Evolutionary conservation across 2,113 vertebrate genomes (phyloP).

Genomic region (Prolemur simus): DNA sequence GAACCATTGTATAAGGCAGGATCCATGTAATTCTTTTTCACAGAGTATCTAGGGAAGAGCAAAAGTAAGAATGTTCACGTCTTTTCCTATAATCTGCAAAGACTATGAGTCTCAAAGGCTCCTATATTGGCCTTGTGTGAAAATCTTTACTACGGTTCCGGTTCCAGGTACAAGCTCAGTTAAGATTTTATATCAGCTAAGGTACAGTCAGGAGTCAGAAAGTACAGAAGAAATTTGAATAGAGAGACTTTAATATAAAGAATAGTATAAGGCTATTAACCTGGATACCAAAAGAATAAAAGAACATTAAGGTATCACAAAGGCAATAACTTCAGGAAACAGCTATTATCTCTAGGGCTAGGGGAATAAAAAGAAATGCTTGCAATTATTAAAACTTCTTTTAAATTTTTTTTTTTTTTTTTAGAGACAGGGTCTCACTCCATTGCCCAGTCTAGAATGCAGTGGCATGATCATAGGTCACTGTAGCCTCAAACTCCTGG

Average conservation of each 20-base stretch:
- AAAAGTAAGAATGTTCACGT: neutral
- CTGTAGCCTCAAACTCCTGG: too few relatives aligned
- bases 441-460: too few relatives aligned
- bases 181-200: neutral
- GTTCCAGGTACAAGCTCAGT: neutral
- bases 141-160: neutral
- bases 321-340: neutral
- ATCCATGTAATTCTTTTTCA: neutral
- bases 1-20: neutral
- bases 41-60: neutral
- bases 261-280: neutral
- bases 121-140: neutral
- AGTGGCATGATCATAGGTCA: too few relatives aligned
- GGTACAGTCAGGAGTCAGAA: neutral
- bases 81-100: constrained; percentile 12
- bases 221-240: constrained; percentile 16
- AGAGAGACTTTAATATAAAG: neutral
- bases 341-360: neutral
- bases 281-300: neutral
- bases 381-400: neutral
- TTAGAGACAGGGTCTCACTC: too few relatives aligned
- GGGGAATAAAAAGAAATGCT: neutral
- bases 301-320: neutral
- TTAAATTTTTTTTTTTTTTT: too few relatives aligned
- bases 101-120: neutral